Percentiles rank a stretch among this genome's conserved stretches.
These are phyloP conservation scores for Xiphias gladius DNA, from an alignment of 2,113 vertebrate genomes.

Conservation along the genomic window DNA sequence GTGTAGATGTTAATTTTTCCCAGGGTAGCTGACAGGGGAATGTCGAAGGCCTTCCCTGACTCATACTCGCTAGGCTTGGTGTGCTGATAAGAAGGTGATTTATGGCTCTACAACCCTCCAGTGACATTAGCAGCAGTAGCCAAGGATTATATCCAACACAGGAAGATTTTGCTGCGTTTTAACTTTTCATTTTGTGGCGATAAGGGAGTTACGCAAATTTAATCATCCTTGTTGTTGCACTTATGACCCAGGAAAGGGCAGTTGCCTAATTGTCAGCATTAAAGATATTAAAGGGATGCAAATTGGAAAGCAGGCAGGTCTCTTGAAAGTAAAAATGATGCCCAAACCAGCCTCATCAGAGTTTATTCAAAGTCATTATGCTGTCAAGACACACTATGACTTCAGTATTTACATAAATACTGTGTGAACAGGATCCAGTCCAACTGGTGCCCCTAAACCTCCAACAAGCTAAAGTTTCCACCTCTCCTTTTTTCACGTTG, in stretches of 20 bases:
- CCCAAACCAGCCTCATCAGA: neutral
- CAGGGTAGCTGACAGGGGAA: slow-evolving; percentile 39
- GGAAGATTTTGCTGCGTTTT: slow-evolving; percentile 10
- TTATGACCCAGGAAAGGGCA: neutral
- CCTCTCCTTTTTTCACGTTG: slow-evolving; percentile 6
- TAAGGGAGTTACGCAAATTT: neutral
- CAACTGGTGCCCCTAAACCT: slow-evolving; percentile 51
- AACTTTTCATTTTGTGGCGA: neutral
- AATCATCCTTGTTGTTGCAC: neutral
- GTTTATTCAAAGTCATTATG: neutral
- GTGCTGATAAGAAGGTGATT: slow-evolving; percentile 54
- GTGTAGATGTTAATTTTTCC: neutral
- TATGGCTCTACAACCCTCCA: slow-evolving; percentile 4
- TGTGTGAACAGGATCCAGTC: slow-evolving; percentile 59
- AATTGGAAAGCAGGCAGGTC: neutral
- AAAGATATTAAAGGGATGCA: neutral
- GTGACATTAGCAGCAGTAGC: neutral
- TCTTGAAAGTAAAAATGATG: neutral
- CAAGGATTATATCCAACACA: neutral
- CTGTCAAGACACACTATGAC: neutral
- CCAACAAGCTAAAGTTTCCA: slow-evolving; percentile 25
- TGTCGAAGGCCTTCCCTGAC: slow-evolving; percentile 47
- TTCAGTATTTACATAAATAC: slow-evolving; percentile 26
- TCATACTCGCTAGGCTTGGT: slow-evolving; percentile 31
- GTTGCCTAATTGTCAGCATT: neutral